Evolutionary conservation across 1,140 invertebrate species (phyloP).

Genomic region (honey bee (Apis mellifera)): DNA sequence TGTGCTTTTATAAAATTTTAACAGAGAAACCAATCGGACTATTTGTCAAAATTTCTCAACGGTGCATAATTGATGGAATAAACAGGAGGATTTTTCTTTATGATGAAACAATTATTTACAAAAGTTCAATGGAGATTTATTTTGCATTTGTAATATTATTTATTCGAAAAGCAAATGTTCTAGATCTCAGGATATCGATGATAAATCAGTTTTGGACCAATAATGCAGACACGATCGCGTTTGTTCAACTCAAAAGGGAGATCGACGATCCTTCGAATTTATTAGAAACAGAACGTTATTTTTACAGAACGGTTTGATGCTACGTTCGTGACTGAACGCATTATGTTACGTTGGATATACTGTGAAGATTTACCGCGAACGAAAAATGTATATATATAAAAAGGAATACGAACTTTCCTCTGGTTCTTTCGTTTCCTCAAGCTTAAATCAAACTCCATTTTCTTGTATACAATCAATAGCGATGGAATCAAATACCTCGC

Average conservation of each 20-base stretch:
- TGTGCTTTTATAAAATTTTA: no score
- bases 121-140: neutral
- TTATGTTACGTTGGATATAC: constrained; percentile 1
- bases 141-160: neutral
- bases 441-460: constrained; percentile 13
- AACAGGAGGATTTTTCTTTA: no score
- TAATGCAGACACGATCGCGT: neutral
- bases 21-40: no score
- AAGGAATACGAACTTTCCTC: neutral
- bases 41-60: no score
- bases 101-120: no score
- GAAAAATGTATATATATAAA: neutral
- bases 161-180: neutral
- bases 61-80: no score
- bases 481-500: no score
- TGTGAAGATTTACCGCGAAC: constrained; percentile 3
- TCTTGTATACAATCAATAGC: neutral
- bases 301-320: neutral
- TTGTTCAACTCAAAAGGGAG: neutral
- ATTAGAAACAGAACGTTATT: neutral
- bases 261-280: neutral
- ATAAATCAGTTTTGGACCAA: neutral
- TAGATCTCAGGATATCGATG: neutral
- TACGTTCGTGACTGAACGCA: neutral
- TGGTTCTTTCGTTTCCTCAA: neutral